Percentiles rank a stretch among this genome's conserved stretches.
These are phyloP conservation scores for Gymnocephalus cernua DNA, from an alignment of 2,113 vertebrate genomes.

Conservation along the genomic window DNA sequence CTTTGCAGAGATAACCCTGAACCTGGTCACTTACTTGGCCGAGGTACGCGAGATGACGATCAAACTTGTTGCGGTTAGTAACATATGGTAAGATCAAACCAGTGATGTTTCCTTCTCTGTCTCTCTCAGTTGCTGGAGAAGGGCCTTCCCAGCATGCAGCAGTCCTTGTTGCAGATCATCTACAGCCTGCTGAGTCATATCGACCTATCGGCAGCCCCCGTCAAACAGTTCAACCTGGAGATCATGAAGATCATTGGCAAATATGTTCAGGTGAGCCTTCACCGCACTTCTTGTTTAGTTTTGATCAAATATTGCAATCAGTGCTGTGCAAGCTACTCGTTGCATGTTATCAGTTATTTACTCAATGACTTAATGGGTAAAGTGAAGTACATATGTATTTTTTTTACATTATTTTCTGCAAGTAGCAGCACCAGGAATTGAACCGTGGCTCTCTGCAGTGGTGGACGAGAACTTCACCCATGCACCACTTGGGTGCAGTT, in stretches of 20 bases:
- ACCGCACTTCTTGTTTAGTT: not conserved
- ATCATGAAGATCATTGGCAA: constrained; percentile 99
- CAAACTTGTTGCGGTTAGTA: not conserved
- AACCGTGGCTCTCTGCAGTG: not conserved
- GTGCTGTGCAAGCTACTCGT: not conserved
- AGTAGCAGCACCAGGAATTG: not conserved
- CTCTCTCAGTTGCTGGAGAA: constrained; percentile 92
- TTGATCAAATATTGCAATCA: not conserved
- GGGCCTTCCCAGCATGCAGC: constrained; percentile 96
- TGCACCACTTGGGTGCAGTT: not conserved
- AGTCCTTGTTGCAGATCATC: constrained; percentile 96
- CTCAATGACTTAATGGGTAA: not conserved
- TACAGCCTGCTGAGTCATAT: constrained; percentile 96
- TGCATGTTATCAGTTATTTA: not conserved
- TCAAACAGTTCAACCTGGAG: constrained; percentile 98
- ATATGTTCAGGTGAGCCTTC: constrained; percentile 93
- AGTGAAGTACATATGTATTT: not conserved
- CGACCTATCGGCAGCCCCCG: constrained; percentile 94
- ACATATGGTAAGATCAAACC: not conserved
- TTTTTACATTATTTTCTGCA: not conserved
- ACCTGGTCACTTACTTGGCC: constrained; percentile 95
- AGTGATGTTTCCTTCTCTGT: constrained; percentile 14
- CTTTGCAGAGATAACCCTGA: constrained; percentile 94
- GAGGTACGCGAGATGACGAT: constrained; percentile 85
- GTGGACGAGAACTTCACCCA: not conserved